Base-by-base conservation (phyloP, 1,140 invertebrate species). In the Drosophila ambigua region DNA sequence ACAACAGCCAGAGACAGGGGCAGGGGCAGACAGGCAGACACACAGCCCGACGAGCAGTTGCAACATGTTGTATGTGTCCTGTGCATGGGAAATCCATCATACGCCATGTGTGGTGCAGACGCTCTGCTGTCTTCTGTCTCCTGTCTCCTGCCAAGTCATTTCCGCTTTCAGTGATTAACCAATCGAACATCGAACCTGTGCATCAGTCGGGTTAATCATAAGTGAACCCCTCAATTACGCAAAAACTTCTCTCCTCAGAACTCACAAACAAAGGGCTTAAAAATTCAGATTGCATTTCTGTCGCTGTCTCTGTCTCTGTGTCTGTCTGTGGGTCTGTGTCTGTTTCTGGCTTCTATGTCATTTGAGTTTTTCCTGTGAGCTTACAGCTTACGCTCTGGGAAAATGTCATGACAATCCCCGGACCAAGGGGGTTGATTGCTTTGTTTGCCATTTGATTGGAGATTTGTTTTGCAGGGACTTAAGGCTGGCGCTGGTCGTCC, bases 11-110 rank as follows among this genome's bases (percentile, higher is more conserved):
- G 20, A 20, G 20, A 0, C 20, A 20, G n/a, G 20, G 54, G 15
- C 48, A 50, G 23, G 28, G 20, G 41, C 20, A 16, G 39, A 31
- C 16, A 45, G 26, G 67, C 72, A 45, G 28, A 28, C 7, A 76
- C 7, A 76, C 64, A 59, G 60, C 45, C 55, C 31, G 76, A 51
- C 49, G 49, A 43, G 62, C 24, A 53, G 54, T 61, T 57, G 82
- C 74, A 85, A 71, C 74, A 87, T 77, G 82, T 52, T 80, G 68
- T 64, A 8, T 73, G 64, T 51, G 35, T 39, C n/a, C 24, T 76
- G 52, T 62, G 53, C 49, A 26, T 16, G 74, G 45, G 53, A 83
- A 73, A 87, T 87, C 76, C 67, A 87, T 88, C 83, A 83, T 88
- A 83, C 72, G 64, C 76, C 83, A 72, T 53, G 67, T 79, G 26